Evolutionary conservation across 2,797 vertebrate species (phyloP).

Genomic region (Antrozous pallidus): DNA sequence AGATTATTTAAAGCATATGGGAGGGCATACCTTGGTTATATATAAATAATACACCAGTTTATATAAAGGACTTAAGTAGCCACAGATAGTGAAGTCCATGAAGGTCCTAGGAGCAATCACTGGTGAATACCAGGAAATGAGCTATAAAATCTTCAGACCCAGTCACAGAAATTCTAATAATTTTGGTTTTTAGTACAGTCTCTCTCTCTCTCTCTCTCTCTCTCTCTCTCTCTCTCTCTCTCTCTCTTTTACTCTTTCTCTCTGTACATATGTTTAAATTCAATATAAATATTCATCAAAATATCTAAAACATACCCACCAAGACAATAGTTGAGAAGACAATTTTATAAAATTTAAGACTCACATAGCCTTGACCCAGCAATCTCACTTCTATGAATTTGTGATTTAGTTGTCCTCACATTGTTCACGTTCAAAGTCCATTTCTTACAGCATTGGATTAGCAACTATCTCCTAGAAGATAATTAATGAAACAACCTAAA

Average conservation of each 20-base stretch:
- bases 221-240: not conserved
- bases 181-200: too few species aligned
- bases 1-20: not conserved
- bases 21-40: not conserved
- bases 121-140: not conserved
- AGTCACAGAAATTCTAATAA: not conserved
- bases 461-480: not conserved
- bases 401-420: not conserved
- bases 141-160: not conserved
- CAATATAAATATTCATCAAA: not conserved
- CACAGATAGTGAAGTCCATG: not conserved
- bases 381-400: not conserved
- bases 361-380: not conserved
- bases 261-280: not conserved
- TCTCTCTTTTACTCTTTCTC: not conserved
- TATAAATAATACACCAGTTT: not conserved
- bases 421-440: not conserved
- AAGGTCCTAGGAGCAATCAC: not conserved
- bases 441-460: not conserved
- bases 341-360: not conserved
- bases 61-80: not conserved
- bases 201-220: not conserved
- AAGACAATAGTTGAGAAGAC: not conserved
- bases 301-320: not conserved
- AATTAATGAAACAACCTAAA: not conserved